A percentile compares a stretch with the other conserved stretches of the same genome.
Conservation (phyloP, 2,113 vertebrate species). For the Meleagris gallopavo region DNA sequence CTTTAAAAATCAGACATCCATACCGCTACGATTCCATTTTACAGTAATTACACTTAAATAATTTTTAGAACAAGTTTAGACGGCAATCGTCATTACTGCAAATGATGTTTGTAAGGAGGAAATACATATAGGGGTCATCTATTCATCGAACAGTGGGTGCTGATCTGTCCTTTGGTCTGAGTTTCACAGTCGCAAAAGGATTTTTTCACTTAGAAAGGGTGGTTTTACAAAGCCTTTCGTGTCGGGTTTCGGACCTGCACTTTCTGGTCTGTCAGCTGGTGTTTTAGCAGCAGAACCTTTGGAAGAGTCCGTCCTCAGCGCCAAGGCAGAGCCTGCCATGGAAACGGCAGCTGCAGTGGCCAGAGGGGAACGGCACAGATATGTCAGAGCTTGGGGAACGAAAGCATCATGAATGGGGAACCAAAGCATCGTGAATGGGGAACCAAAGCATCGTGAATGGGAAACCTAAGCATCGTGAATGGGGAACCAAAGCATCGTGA, state of each 20-base stretch:
- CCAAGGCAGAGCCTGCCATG: no score
- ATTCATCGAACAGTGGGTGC: constrained; percentile 83
- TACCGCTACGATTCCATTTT: background rate
- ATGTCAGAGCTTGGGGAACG: rapidly evolving
- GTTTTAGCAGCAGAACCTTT: no score
- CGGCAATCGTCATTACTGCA: background rate
- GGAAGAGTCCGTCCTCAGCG: no score
- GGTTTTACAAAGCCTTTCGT: no score
- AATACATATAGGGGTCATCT: rapidly evolving
- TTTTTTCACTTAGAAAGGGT: constrained; percentile 85
- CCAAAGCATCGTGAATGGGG: background rate
- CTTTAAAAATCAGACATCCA: constrained; percentile 22
- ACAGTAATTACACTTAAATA: constrained; percentile 56
- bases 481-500: background rate
- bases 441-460: background rate
- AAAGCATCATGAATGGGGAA: background rate
- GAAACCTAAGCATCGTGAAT: background rate
- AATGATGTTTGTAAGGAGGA: background rate
- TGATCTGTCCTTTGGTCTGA: constrained; percentile 95
- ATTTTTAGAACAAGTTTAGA: background rate
- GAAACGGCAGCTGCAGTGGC: background rate
- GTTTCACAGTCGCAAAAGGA: constrained; percentile 92
- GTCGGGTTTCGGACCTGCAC: no score
- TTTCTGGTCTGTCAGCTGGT: no score
- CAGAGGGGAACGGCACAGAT: rapidly evolving